Percentiles rank a stretch among this genome's conserved stretches.
phyloP scores from a whole-genome alignment of 1,140 invertebrate genomes.

The Macrobrachium rosenbergii region DNA sequence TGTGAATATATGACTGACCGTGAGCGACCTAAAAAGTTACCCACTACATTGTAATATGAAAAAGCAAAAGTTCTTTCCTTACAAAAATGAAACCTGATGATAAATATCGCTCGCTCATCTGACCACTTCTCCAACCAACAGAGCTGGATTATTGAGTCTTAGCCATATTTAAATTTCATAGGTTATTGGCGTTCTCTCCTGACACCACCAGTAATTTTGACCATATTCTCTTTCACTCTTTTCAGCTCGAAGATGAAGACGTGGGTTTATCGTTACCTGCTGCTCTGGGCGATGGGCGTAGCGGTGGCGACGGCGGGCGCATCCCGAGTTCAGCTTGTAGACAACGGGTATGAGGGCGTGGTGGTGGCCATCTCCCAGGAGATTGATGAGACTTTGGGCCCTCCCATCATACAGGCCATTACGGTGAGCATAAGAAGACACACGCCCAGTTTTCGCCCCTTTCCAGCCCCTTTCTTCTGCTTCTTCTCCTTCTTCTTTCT shows the following conservation, averaged over 20 bases:
- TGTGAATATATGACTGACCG: too few species aligned
- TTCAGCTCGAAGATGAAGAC: background rate
- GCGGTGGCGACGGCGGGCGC: slow-evolving; percentile 7
- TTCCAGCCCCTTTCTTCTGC: background rate
- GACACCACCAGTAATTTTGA: background rate
- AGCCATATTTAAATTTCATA: too few species aligned
- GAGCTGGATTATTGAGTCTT: too few species aligned
- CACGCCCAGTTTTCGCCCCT: background rate
- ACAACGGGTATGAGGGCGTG: slow-evolving; percentile 56
- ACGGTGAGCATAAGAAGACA: slow-evolving; percentile 10
- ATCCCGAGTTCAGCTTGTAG: slow-evolving; percentile 23
- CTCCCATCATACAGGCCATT: slow-evolving; percentile 25
- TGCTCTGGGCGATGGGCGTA: slow-evolving; percentile 24
- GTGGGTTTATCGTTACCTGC: background rate
- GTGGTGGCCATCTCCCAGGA: slow-evolving; percentile 53
- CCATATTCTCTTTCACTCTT: background rate
- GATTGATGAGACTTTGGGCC: slow-evolving; percentile 35
- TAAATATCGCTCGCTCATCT: too few species aligned
- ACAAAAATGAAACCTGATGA: too few species aligned
- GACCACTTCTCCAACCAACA: too few species aligned
- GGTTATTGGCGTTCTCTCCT: too few species aligned
- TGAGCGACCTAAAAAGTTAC: too few species aligned
- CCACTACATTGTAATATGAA: too few species aligned
- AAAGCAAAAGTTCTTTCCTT: too few species aligned
- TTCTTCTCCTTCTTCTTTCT: background rate